Base-by-base conservation (phyloP, 2,113 vertebrate genomes). In the Zonotrichia leucophrys region DNA sequence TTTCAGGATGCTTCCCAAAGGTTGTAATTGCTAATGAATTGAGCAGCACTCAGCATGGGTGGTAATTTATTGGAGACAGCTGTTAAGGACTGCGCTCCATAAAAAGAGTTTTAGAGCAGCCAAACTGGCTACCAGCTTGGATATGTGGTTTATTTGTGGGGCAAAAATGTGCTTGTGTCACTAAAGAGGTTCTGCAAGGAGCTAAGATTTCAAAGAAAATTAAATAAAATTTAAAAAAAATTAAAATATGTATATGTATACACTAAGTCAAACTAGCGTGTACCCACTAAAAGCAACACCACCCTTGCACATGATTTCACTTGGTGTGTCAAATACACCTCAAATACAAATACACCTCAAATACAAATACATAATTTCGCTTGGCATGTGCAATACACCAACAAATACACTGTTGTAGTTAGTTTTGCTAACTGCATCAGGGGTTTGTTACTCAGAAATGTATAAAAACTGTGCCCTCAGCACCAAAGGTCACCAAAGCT, bases 71-170 rank as follows among this genome's bases (percentile, higher is more conserved):
- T 60, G 9, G n/a, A 60, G 74, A 47, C 62, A 73, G 52, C 58
- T 93, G 77, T 44, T 66, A 47, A 77, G 59, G 59, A 73, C 31
- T 72, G 20, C 24, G 23, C 46, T 67, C 22, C 42, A 1, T 66
- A 33, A 56, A 62, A 59, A 55, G 23, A 49, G 15, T 7, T 68
- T 87, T n/a, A 35, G 33, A 88, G 68, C 37, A 58, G 46, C 60
- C 56, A 56, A 75, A 25, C 9, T 27, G 30, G 5, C 14, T 30
- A 10, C 11, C 18, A 39, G 23, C 37, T 23, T 85, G 53, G 33
- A 3, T n/a, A 2, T 0, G 0, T 19, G 49, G 42, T 30, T 0
- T 31, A 4, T 56, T 22, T 9, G 4, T 53, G 49, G 25, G n/a
- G 55, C 23, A 83, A 42, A 85, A 85, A 46, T 53, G 9, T 18